Evolutionary conservation across 2,113 vertebrate genomes (phyloP), one percentile per base, ranked within the genome.

Genomic region (human): DNA sequence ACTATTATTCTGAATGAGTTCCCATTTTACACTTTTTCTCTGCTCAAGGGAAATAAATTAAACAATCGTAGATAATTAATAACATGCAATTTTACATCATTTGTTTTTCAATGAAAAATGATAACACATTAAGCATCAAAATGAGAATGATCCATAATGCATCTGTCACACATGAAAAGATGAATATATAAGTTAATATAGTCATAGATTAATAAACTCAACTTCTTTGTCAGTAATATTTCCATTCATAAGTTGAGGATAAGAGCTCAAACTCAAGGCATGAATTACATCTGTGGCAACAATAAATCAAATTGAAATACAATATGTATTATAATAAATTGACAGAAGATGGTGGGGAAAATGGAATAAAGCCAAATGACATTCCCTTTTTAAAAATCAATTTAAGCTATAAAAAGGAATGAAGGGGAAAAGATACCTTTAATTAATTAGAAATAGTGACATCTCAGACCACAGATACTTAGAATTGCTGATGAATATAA

Each of bases 41-140:
- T 76, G 14, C n/a, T 93, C 43, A 78, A 45, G 87, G 92, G 79
- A 95, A 96, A 93, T 48, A 94, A 92, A 83, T 97, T 89, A 64
- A 45, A 89, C 55, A 81, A 92, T 48, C 82, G 30, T 50, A 92
- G 27, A 35, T 40, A 95, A 95, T 92, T 97, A 95, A 95, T 79
- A 90, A 55, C 3, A 16, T 93, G 22, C 91, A 79, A 94, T 90
- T 95, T 89, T 40, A 59, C 38, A 94, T 79, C 59, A 95, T 95
- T 97, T 96, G 59, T 73, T 94, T 89, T 92, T 95, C 91, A 87
- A 59, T 95, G 79, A 92, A 93, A 93, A 97, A 93, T 52, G 64
- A 9, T 78, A 78, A 94, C 8, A 73, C 38, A 83, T 94, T 94
- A 96, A 94, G 38, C 40, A 92, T 61, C 64, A 66, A 84, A 91